Percentiles rank a stretch among this genome's conserved stretches.
phyloP scores from a whole-genome alignment of 2,113 vertebrate genomes.

The Riparia riparia region DNA sequence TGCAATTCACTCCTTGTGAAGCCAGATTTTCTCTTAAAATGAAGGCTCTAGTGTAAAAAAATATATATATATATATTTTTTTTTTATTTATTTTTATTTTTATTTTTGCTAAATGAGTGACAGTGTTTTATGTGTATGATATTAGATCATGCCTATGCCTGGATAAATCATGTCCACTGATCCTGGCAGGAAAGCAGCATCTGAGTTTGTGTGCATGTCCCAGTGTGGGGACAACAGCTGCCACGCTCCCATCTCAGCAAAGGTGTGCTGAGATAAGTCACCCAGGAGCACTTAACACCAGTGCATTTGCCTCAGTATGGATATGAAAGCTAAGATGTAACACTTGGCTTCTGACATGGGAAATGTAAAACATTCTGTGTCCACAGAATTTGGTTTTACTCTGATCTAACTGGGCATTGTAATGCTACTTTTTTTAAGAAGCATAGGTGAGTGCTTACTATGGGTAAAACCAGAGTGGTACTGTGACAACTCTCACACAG shows the following conservation, averaged over 20 bases:
- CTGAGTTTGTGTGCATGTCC: neutral
- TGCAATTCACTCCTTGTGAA: neutral
- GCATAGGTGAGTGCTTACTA: neutral
- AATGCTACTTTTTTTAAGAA: neutral
- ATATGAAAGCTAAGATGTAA: constrained; percentile 4
- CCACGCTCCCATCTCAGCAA: neutral
- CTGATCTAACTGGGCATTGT: neutral
- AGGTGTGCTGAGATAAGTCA: neutral
- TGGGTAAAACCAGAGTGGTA: neutral
- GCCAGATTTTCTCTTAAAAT: neutral
- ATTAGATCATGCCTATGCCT: neutral
- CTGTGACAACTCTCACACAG: neutral
- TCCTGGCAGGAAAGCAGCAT: neutral
- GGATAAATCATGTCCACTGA: neutral
- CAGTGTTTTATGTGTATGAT: neutral
- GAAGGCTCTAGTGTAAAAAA: neutral
- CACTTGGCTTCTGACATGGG: neutral
- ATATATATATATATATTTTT: no score
- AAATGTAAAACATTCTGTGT: neutral
- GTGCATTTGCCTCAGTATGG: neutral
- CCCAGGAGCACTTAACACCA: neutral
- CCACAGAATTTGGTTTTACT: neutral
- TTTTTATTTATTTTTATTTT: no score
- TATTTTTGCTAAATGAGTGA: neutral
- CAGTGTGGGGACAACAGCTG: neutral